phyloP scores from a whole-genome alignment of 2,797 vertebrate species.

The Emydoidea blandingii region DNA sequence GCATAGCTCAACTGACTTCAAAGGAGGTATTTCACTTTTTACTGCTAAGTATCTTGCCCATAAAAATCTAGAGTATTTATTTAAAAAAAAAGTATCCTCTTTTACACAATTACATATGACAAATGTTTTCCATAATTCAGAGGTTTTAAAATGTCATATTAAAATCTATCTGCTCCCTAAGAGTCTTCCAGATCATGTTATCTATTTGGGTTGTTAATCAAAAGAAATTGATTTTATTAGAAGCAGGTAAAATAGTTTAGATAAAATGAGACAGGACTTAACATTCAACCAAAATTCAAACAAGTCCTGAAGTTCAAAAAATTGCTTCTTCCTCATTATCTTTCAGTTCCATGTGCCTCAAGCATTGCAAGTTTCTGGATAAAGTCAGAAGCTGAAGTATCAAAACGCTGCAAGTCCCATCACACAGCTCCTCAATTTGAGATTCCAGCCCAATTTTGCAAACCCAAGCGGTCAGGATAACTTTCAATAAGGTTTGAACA shows the following conservation, averaged over 20 bases:
- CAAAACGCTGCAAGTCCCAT: neutral
- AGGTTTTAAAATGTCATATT: too few species aligned
- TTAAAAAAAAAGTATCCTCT: too few species aligned
- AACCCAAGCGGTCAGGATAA: neutral
- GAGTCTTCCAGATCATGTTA: neutral
- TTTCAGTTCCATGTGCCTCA: neutral
- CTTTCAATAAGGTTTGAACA: constrained; percentile 12
- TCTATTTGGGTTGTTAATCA: neutral
- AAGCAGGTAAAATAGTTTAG: neutral
- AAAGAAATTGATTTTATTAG: neutral
- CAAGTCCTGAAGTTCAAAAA: neutral
- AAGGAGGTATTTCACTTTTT: neutral
- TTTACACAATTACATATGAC: too few species aligned
- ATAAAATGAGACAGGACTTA: neutral
- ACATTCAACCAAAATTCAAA: neutral
- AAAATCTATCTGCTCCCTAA: neutral
- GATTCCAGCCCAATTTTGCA: neutral
- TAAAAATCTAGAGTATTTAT: neutral
- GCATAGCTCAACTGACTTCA: neutral
- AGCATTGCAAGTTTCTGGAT: neutral
- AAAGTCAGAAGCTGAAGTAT: neutral
- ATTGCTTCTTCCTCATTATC: fast-evolving
- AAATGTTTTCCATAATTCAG: too few species aligned
- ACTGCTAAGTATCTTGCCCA: neutral
- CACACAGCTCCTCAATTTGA: neutral